Conservation (phyloP, 1,140 invertebrate genomes). For the Aphelenchoides besseyi region DNA sequence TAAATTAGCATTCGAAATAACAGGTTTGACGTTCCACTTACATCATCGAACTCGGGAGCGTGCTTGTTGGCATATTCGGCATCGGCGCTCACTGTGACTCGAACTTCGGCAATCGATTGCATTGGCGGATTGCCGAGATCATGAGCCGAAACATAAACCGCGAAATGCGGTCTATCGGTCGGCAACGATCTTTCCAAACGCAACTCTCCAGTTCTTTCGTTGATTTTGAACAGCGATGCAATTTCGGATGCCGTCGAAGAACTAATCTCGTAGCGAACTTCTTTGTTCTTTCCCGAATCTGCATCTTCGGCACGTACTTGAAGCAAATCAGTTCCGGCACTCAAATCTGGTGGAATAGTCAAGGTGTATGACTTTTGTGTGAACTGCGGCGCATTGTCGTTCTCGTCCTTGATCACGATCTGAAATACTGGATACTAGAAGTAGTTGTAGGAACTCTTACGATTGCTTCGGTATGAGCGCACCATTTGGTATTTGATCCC, state of each 20-base stretch:
- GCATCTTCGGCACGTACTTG: slow-evolving; percentile 38
- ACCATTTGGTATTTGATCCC: slow-evolving; percentile 31
- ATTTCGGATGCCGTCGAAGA: not conserved
- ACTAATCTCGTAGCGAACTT: slow-evolving; percentile 33
- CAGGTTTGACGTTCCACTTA: too few relatives aligned
- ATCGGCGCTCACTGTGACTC: slow-evolving; percentile 27
- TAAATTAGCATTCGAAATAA: slow-evolving; percentile 29
- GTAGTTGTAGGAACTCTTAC: too few relatives aligned
- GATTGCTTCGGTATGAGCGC: slow-evolving; percentile 34
- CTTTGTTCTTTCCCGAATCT: slow-evolving; percentile 41
- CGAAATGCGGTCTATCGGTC: not conserved
- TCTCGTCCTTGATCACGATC: slow-evolving; percentile 46
- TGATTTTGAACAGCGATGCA: slow-evolving; percentile 37
- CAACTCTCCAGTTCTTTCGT: slow-evolving; percentile 37
- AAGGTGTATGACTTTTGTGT: slow-evolving; percentile 26
- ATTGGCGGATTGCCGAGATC: slow-evolving; percentile 41
- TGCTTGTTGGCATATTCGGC: slow-evolving; percentile 40
- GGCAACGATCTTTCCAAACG: slow-evolving; percentile 22
- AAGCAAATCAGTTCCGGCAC: slow-evolving; percentile 36
- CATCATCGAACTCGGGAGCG: slow-evolving; percentile 47
- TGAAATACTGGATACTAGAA: too few relatives aligned
- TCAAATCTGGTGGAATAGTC: slow-evolving; percentile 38
- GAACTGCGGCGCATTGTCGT: slow-evolving; percentile 50
- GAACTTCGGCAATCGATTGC: slow-evolving; percentile 23
- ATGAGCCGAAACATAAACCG: slow-evolving; percentile 24